Evolutionary conservation across 37 sponge, comb jelly and placozoan species (phyloP).

Genomic region (Corticium candelabrum): DNA sequence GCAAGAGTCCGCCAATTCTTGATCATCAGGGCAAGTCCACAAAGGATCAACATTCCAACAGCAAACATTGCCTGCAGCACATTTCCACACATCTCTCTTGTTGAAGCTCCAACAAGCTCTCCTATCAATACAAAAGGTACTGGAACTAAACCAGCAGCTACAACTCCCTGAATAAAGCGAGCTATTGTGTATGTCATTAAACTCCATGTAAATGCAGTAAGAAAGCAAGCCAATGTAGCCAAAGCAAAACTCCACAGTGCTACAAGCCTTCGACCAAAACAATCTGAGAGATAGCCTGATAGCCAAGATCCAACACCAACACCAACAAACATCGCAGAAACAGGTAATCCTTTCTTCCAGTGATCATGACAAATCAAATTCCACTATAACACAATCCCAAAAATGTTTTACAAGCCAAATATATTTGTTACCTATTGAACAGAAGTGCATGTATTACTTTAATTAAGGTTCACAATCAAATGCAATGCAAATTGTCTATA

Average conservation of each 20-base stretch:
- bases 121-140: neutral
- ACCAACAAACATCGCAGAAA: neutral
- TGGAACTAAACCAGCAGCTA: neutral
- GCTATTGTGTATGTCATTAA: neutral
- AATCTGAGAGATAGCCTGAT: neutral
- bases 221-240: neutral
- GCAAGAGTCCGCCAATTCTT: neutral
- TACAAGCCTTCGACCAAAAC: neutral
- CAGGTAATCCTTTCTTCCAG: neutral
- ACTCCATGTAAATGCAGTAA: neutral
- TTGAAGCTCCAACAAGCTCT: neutral
- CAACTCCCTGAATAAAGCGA: neutral
- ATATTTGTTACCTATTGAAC: too few species aligned
- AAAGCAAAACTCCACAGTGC: neutral
- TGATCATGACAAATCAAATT: neutral
- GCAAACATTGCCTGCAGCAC: neutral
- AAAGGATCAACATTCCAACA: neutral
- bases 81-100: neutral
- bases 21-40: neutral
- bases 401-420: too few species aligned
- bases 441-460: too few species aligned
- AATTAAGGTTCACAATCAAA: too few species aligned
- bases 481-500: too few species aligned
- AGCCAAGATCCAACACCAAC: neutral
- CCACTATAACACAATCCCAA: too few species aligned